These are phyloP conservation scores for Berghia stephanieae DNA, from an alignment of 1,140 invertebrate species.

Conservation along the genomic window DNA sequence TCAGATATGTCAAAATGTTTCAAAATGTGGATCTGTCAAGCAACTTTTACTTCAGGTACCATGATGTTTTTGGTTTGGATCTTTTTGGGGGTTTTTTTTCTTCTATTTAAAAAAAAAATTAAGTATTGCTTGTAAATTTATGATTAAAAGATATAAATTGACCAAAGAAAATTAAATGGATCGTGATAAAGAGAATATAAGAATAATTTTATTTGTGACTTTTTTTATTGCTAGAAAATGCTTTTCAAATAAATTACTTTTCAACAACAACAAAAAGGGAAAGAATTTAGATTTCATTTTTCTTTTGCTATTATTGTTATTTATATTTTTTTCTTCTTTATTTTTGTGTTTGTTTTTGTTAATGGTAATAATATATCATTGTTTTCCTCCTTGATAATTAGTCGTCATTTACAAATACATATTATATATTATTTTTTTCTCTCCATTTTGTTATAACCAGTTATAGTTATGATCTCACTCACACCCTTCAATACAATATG, in stretches of 20 bases:
- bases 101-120: too few species aligned
- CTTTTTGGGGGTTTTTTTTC: too few species aligned
- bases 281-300: background rate
- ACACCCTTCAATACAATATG: conserved; percentile 93
- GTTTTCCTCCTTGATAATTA: background rate
- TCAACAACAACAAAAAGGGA: too few species aligned
- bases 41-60: conserved; percentile 94
- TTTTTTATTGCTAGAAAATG: too few species aligned
- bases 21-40: conserved; percentile 94
- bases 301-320: conserved; percentile 10
- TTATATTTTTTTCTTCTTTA: background rate
- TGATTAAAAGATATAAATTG: too few species aligned
- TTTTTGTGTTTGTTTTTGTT: background rate
- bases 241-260: too few species aligned
- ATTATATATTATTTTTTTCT: background rate
- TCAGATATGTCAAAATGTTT: conserved; percentile 82
- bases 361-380: background rate
- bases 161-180: too few species aligned
- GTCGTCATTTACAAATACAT: background rate
- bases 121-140: too few species aligned
- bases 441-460: conserved; percentile 69
- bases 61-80: too few species aligned
- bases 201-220: too few species aligned
- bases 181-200: too few species aligned
- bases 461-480: conserved; percentile 96